Conservation (phyloP, 2,113 vertebrate genomes). For the Corynorhinus townsendii region DNA sequence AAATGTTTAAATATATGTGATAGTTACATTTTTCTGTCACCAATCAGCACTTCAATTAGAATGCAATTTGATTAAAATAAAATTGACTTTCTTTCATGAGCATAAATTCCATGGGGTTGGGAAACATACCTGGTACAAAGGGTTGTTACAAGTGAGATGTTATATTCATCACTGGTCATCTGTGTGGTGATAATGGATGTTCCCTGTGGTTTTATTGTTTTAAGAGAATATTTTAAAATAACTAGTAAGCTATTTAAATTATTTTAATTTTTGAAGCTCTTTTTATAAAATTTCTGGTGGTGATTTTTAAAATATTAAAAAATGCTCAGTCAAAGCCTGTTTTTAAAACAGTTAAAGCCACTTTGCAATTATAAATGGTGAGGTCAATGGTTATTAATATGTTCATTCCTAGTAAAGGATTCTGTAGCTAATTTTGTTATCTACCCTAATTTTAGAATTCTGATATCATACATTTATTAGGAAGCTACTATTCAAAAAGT, state of each 20-base stretch:
- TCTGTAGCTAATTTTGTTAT: not conserved
- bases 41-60: not conserved
- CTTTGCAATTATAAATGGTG: not conserved
- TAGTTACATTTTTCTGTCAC: not conserved
- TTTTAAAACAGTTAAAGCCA: constrained; percentile 2
- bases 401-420: not conserved
- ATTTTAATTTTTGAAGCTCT: not conserved
- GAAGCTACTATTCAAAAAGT: not conserved
- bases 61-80: not conserved
- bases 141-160: not conserved
- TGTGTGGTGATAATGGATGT: not conserved
- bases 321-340: not conserved
- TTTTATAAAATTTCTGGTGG: not conserved
- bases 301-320: constrained; percentile 16
- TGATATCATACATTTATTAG: not conserved
- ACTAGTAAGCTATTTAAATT: not conserved
- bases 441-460: not conserved
- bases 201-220: not conserved
- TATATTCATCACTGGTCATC: not conserved
- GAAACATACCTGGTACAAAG: not conserved
- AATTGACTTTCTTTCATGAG: not conserved
- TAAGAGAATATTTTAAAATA: not conserved
- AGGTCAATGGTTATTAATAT: not conserved
- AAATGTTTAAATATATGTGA: not conserved
- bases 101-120: not conserved